These are phyloP conservation scores for Dinoponera quadriceps DNA, from an alignment of 1,140 invertebrate species.

Conservation along the genomic window DNA sequence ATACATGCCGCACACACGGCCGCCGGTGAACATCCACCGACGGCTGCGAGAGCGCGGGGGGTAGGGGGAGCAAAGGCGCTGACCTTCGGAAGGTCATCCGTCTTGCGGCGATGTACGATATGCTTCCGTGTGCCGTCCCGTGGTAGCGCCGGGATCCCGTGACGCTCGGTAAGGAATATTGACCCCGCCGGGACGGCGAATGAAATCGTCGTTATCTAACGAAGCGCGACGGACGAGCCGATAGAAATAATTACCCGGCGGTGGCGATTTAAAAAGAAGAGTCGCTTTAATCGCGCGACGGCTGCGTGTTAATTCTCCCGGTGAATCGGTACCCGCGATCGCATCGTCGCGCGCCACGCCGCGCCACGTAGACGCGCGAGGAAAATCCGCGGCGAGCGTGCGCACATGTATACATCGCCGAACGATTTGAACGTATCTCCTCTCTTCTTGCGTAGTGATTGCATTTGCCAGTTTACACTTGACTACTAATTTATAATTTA, in stretches of 20 bases:
- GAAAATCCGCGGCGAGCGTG: background rate
- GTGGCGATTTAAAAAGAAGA: conserved; percentile 30
- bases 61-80: conserved; percentile 72
- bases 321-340: conserved; percentile 8
- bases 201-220: conserved; percentile 64
- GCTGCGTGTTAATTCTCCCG: background rate
- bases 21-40: conserved; percentile 4
- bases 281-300: background rate
- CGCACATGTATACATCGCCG: too few relatives aligned
- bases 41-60: background rate
- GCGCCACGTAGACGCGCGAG: background rate
- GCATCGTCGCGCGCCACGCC: background rate
- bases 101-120: conserved; percentile 69
- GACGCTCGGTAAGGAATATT: conserved; percentile 54
- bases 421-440: too few relatives aligned
- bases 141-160: conserved; percentile 20
- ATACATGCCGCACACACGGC: background rate
- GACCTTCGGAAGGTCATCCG: conserved; percentile 78
- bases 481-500: too few relatives aligned
- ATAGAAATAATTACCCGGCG: conserved; percentile 57
- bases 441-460: too few relatives aligned
- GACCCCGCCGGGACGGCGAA: conserved; percentile 50
- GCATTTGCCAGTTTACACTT: too few relatives aligned
- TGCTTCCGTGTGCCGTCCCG: conserved; percentile 75
- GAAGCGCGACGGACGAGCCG: conserved; percentile 46